Percentiles rank a stretch among this genome's conserved stretches.
phyloP scores from a whole-genome alignment of 2,113 vertebrate species.

The Pangasianodon hypophthalmus region DNA sequence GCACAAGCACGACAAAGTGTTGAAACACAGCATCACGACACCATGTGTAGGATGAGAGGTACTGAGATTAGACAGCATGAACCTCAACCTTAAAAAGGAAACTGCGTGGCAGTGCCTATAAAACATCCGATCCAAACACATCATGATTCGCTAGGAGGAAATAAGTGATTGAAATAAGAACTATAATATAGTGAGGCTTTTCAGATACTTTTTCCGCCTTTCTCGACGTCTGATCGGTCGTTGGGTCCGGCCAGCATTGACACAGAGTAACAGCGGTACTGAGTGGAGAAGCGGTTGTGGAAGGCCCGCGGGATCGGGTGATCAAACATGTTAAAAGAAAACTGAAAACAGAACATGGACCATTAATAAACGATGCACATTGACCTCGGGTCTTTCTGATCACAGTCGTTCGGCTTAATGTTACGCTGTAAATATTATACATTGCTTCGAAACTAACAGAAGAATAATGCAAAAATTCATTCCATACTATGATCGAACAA shows the following conservation, averaged over 20 bases:
- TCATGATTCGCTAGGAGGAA: background rate
- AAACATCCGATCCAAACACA: background rate
- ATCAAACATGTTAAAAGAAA: slow-evolving; percentile 96
- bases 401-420: background rate
- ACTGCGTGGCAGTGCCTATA: background rate
- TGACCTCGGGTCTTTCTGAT: background rate
- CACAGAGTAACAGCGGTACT: slow-evolving; percentile 97
- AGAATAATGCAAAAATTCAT: background rate
- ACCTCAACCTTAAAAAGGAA: background rate
- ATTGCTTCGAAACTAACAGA: background rate
- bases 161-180: background rate
- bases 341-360: slow-evolving; percentile 69
- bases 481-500: background rate
- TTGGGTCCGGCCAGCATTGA: slow-evolving; percentile 97
- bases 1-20: background rate
- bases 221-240: slow-evolving; percentile 98
- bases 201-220: slow-evolving; percentile 94
- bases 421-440: background rate
- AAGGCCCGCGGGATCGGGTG: slow-evolving; percentile 91
- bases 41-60: background rate
- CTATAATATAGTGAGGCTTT: background rate
- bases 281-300: slow-evolving; percentile 97
- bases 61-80: background rate
- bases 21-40: background rate
- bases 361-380: background rate